Base-by-base conservation (phyloP, 2,888 invertebrate species). In the Apoderus coryli region DNA sequence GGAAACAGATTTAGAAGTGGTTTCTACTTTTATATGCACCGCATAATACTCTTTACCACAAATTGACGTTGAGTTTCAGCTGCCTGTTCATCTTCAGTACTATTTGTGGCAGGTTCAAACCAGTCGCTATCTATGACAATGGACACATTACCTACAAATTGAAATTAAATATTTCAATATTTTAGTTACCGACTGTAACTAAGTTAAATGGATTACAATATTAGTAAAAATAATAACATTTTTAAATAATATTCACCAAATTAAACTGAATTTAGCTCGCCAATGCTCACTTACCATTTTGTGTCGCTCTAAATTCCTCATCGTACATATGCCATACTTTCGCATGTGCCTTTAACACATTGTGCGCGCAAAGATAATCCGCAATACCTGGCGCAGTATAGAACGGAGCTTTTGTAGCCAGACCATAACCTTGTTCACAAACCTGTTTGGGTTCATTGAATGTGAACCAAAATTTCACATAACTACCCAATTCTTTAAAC, bases 361-460 rank as follows among this genome's bases (percentile, higher is more conserved):
- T 47, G 27, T 75, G 72, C 0, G 58, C 64, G 26, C 70, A 72
- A 37, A 64, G 40, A 45, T 77, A 77, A 34, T 65, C 64, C 3
- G 35, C 37, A 15, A 27, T 31, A 11, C 33, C 35, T 5, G 25
- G 23, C 13, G 33, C 29, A 1, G n/a, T 19, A 15, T 32, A 35
- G 3, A 41, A 41, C 6, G 43, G 43, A n/a, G 43, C 43, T n/a
- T 29, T 27, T 11, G 16, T 9, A 15, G n/a, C n/a, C n/a, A n/a
- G n/a, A n/a, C 40, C 43, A 25, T 42, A 43, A 9, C 41, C 42
- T 7, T 27, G 14, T n/a, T 25, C 32, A 14, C 45, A 46, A n/a
- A 37, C 31, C 10, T 36, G 33, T 14, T 36, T 40, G 2, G 46
- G 42, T 34, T 47, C 47, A 22, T 47, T 47, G 13, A 46, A 39